These are phyloP conservation scores for Tupiocoris notatus DNA, from an alignment of 2,888 invertebrate species.

Conservation along the genomic window DNA sequence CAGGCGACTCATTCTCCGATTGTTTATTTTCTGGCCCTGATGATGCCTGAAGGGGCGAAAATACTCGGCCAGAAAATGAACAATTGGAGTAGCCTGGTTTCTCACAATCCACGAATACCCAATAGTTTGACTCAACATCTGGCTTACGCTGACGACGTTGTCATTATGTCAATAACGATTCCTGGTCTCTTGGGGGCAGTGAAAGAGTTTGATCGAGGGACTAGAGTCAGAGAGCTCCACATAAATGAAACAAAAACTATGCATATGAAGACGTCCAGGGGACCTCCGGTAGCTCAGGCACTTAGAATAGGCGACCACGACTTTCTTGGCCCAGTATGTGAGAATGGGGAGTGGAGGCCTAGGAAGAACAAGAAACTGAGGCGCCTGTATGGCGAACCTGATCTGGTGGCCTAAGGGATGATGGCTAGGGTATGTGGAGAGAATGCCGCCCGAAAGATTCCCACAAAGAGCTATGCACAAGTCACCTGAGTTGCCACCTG, in stretches of 20 bases:
- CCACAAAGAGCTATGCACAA: neutral
- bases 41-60: too few relatives aligned
- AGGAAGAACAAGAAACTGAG: neutral
- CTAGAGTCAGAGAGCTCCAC: neutral
- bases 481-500: too few relatives aligned
- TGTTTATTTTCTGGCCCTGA: too few relatives aligned
- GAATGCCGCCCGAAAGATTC: conserved; percentile 1
- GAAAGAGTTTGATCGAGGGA: neutral
- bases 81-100: too few relatives aligned
- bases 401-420: neutral
- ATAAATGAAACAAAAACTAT: neutral
- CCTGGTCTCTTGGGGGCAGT: neutral
- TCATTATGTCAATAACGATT: neutral
- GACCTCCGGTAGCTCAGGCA: too few relatives aligned
- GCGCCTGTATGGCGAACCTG: neutral
- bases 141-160: conserved; percentile 12
- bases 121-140: conserved; percentile 8
- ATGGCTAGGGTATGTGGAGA: neutral
- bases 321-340: neutral
- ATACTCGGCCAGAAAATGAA: too few relatives aligned
- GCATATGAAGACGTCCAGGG: neutral
- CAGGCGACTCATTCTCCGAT: too few relatives aligned
- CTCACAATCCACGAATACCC: too few relatives aligned
- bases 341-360: neutral
- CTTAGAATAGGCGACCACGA: neutral